Evolutionary conservation across 2,113 vertebrate species (phyloP).

Genomic region (Galemys pyrenaicus): DNA sequence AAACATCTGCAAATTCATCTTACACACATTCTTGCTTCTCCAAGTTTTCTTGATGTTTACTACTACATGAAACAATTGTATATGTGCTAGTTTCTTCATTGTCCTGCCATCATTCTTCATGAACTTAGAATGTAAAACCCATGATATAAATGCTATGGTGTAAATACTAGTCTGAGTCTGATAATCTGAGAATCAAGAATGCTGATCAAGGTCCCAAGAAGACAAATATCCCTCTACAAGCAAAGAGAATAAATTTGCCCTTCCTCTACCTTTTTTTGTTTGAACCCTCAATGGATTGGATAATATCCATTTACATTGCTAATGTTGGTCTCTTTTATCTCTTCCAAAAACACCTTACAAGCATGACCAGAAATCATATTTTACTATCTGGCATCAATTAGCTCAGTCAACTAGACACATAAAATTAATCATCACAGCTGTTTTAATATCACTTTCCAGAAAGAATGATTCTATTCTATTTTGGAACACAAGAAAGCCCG

Average conservation of each 20-base stretch:
- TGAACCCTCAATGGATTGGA: background rate
- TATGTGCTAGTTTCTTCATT: background rate
- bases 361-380: background rate
- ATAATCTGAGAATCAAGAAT: background rate
- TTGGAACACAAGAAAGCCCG: background rate
- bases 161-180: background rate
- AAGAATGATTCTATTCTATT: background rate
- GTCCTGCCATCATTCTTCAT: background rate
- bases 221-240: background rate
- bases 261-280: background rate
- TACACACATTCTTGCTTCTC: background rate
- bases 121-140: background rate
- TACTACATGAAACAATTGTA: background rate
- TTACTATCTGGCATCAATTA: background rate
- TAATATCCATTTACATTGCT: background rate
- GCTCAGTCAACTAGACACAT: background rate
- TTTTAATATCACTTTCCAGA: background rate
- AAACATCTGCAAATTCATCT: background rate
- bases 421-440: background rate
- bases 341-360: background rate
- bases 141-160: background rate
- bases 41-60: background rate
- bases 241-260: background rate
- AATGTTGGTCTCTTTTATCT: background rate
- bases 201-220: background rate